Evolutionary conservation across 2,797 vertebrate species (phyloP).

Genomic region (Hapalemur alaotrensis): DNA sequence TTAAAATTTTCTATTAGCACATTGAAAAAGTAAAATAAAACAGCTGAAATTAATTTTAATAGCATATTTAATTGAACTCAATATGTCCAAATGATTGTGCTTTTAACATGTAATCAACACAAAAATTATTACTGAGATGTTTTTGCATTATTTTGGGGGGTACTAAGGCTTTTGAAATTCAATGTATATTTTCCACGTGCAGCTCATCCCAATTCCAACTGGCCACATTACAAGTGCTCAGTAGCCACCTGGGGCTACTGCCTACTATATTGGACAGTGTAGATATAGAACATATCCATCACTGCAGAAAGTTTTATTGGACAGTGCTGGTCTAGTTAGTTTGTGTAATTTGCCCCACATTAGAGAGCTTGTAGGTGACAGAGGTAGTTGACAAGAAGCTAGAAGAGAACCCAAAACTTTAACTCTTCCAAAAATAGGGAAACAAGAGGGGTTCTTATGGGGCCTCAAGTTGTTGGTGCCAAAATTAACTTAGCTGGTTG

Average conservation of each 20-base stretch:
- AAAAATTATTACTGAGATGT: background rate
- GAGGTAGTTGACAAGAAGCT: background rate
- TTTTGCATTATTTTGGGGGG: background rate
- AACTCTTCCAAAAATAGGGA: background rate
- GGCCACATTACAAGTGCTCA: background rate
- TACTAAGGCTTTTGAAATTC: background rate
- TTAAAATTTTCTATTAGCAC: background rate
- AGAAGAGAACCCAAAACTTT: slow-evolving; percentile 25
- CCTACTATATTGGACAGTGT: background rate
- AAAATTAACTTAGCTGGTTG: background rate
- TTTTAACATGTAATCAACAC: slow-evolving; percentile 8
- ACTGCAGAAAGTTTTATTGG: background rate
- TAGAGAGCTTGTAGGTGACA: background rate
- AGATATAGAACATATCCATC: background rate
- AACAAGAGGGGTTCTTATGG: background rate
- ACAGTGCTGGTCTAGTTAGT: background rate
- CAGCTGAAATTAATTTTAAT: slow-evolving; percentile 1
- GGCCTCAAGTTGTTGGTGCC: background rate
- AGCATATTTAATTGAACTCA: slow-evolving; percentile 28
- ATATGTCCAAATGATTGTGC: slow-evolving; percentile 14
- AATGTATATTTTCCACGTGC: background rate
- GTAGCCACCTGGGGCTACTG: background rate
- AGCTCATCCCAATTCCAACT: background rate
- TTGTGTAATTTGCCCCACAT: background rate
- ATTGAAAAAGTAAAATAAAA: slow-evolving; percentile 30